phyloP scores from a whole-genome alignment of 1,140 invertebrate species.

The Andrena cerasifolii region DNA sequence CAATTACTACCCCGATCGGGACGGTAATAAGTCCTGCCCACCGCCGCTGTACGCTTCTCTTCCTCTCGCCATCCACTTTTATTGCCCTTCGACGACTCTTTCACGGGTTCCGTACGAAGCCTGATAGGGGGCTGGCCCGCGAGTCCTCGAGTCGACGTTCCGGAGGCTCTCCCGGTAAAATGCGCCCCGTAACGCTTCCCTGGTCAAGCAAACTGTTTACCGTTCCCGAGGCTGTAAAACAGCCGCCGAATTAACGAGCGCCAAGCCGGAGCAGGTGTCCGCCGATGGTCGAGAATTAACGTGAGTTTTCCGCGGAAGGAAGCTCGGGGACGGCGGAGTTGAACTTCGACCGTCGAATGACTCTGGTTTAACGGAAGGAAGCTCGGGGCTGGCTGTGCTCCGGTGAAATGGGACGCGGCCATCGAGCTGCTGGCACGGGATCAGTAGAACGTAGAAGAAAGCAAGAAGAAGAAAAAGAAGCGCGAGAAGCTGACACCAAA shows the following conservation, averaged over 20 bases:
- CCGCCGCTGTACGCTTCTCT: neutral
- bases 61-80: neutral
- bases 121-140: too few relatives aligned
- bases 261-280: neutral
- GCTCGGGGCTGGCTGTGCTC: neutral
- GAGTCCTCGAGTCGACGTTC: too few relatives aligned
- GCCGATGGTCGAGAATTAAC: neutral
- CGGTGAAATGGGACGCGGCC: neutral
- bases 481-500: conserved; percentile 32
- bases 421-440: conserved; percentile 20
- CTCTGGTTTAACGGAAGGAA: conserved; percentile 26
- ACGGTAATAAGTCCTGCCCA: neutral
- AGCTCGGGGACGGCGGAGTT: neutral
- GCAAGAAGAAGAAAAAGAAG: conserved; percentile 34
- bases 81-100: too few relatives aligned
- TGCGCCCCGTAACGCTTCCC: neutral
- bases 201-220: neutral
- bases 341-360: conserved; percentile 10
- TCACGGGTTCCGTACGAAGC: too few relatives aligned
- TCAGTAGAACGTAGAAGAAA: conserved; percentile 4
- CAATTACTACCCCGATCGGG: neutral
- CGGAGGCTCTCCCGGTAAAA: neutral
- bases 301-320: neutral
- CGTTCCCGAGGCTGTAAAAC: conserved; percentile 5
- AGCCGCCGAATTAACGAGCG: conserved; percentile 1